A percentile compares a stretch with the other conserved stretches of the same genome.
Conservation (phyloP, 2,888 invertebrate genomes). For the Neuroscelio doddi region DNA sequence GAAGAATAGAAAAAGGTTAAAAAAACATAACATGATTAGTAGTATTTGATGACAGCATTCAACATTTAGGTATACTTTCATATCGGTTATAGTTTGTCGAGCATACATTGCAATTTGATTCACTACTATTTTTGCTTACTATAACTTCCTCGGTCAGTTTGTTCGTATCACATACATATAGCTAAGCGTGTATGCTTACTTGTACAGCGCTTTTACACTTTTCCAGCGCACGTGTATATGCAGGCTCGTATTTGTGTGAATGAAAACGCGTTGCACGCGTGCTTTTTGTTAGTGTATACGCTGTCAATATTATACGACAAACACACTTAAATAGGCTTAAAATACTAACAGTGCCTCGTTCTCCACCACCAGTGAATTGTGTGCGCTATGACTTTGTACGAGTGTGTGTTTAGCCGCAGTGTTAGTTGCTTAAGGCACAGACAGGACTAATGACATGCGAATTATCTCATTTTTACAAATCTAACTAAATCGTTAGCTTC, state of each 20-base stretch:
- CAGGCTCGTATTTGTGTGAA: slow-evolving; percentile 18
- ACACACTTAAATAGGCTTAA: slow-evolving; percentile 72
- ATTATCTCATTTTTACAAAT: slow-evolving; percentile 19
- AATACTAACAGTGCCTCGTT: slow-evolving; percentile 67
- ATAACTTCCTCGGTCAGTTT: slow-evolving; percentile 23
- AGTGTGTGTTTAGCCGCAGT: slow-evolving; percentile 63
- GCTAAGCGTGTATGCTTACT: slow-evolving; percentile 15
- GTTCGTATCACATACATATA: slow-evolving; percentile 8
- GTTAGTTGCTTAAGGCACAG: slow-evolving; percentile 47
- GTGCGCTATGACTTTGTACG: slow-evolving; percentile 60
- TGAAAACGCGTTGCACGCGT: slow-evolving; percentile 52
- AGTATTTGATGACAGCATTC: slow-evolving; percentile 15
- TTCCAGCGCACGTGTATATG: slow-evolving; percentile 28
- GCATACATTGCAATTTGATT: slow-evolving; percentile 62
- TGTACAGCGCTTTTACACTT: slow-evolving; percentile 21
- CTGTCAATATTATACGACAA: slow-evolving; percentile 72
- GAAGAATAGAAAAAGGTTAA: too few relatives aligned
- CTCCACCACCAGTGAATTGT: slow-evolving; percentile 56
- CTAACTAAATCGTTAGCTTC: neutral
- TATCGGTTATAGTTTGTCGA: slow-evolving; percentile 53
- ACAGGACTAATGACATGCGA: slow-evolving; percentile 23
- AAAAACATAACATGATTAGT: slow-evolving; percentile 4
- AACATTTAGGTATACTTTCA: slow-evolving; percentile 25
- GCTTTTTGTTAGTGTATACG: slow-evolving; percentile 67
- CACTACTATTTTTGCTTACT: slow-evolving; percentile 52